phyloP scores from a whole-genome alignment of 2,888 invertebrate genomes.

The Artemia sinica region DNA sequence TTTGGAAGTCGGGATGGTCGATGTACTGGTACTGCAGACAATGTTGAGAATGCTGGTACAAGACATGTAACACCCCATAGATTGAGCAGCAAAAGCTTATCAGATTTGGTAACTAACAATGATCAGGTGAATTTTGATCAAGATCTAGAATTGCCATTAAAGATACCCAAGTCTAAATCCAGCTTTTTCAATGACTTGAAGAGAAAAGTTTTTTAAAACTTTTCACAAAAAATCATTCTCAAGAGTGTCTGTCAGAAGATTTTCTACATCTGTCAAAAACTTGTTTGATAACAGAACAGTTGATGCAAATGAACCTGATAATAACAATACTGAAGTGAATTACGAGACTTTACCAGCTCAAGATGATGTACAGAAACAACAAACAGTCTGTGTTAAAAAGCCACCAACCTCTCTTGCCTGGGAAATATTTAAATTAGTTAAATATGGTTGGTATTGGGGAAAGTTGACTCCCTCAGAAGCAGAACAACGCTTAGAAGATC shows the following conservation, averaged over 20 bases:
- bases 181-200: conserved; percentile 1
- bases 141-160: not conserved
- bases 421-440: conserved; percentile 34
- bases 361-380: not conserved
- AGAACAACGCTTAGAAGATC: conserved; percentile 46
- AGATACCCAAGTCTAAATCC: conserved; percentile 1
- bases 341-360: not conserved
- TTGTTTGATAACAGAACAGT: not conserved
- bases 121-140: not conserved
- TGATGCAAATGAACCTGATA: not conserved
- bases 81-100: conserved; percentile 1
- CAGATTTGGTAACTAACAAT: not conserved
- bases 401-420: conserved; percentile 19
- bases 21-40: no score
- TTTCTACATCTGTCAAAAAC: not conserved
- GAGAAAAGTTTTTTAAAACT: conserved; percentile 10
- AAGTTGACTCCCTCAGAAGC: conserved; percentile 53
- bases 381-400: not conserved
- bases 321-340: conserved; percentile 3
- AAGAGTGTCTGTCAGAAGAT: conserved; percentile 3
- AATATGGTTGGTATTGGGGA: conserved; percentile 62
- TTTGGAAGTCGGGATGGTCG: no score
- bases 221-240: conserved; percentile 3
- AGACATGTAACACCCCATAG: not conserved
- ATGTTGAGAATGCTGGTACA: no score